phyloP scores from a whole-genome alignment of 2,888 invertebrate species.

The Megamerina dolium region DNA sequence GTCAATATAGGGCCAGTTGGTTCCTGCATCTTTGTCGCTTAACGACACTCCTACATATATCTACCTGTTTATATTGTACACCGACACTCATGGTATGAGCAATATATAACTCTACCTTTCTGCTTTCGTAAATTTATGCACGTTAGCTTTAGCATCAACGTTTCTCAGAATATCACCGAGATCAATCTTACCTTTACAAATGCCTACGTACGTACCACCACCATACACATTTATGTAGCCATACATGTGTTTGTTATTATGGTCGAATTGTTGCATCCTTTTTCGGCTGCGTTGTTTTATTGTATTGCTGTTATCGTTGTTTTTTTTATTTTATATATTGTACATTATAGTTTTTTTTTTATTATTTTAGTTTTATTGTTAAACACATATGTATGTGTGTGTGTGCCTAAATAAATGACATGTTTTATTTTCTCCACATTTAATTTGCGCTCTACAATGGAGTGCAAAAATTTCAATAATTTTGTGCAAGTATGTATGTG shows the following conservation, averaged over 20 bases:
- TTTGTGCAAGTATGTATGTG: slow-evolving; percentile 13
- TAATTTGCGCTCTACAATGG: slow-evolving; percentile 31
- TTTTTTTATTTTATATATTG: too few relatives aligned
- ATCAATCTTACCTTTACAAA: slow-evolving; percentile 42
- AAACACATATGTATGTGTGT: too few relatives aligned
- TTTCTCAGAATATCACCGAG: slow-evolving; percentile 43
- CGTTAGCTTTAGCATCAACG: slow-evolving; percentile 26
- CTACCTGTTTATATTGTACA: too few relatives aligned
- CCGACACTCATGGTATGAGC: too few relatives aligned
- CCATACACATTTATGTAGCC: background rate
- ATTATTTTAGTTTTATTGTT: too few relatives aligned
- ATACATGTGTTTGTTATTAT: slow-evolving; percentile 15
- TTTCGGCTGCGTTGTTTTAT: slow-evolving; percentile 25
- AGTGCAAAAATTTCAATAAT: slow-evolving; percentile 31
- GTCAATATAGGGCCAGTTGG: too few relatives aligned
- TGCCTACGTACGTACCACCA: slow-evolving; percentile 29
- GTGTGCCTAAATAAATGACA: too few relatives aligned
- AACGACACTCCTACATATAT: too few relatives aligned
- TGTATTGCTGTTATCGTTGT: slow-evolving; percentile 8
- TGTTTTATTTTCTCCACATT: slow-evolving; percentile 25
- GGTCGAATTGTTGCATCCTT: slow-evolving; percentile 32
- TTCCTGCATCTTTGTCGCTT: too few relatives aligned
- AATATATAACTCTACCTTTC: too few relatives aligned
- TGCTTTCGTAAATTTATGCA: slow-evolving; percentile 26
- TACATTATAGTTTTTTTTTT: too few relatives aligned